These are phyloP conservation scores for Eretmochelys imbricata DNA, from an alignment of 2,113 vertebrate genomes.

Conservation along the genomic window DNA sequence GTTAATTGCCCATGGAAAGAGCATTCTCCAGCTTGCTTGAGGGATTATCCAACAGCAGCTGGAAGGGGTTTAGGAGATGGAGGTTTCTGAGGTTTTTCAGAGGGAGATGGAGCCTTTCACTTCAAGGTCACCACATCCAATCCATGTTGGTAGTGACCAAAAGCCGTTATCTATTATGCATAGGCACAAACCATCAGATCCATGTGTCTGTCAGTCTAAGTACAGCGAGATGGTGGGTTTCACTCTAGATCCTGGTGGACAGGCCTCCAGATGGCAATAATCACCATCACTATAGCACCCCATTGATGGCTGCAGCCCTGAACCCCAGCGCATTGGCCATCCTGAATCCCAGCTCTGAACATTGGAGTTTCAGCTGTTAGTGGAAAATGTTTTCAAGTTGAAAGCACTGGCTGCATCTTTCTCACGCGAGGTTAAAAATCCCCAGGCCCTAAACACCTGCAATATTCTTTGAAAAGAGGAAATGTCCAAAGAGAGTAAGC, in stretches of 20 bases:
- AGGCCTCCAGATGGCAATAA: neutral
- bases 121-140: neutral
- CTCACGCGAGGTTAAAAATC: neutral
- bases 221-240: fast-evolving
- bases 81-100: no score
- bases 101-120: neutral
- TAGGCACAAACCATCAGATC: neutral
- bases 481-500: fast-evolving
- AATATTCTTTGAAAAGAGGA: neutral
- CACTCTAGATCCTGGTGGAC: neutral
- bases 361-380: fast-evolving
- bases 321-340: neutral
- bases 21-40: neutral
- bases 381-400: neutral
- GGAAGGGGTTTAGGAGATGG: neutral
- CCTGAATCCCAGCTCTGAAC: neutral
- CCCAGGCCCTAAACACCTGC: fast-evolving
- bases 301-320: neutral
- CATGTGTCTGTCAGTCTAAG: neutral
- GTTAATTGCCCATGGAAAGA: neutral
- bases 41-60: neutral
- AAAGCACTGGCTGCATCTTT: neutral
- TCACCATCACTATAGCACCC: fast-evolving
- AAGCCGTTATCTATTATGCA: neutral
- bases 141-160: neutral